Evolutionary conservation across 2,797 vertebrate genomes (phyloP).

Genomic region (Chrosomus eos): DNA sequence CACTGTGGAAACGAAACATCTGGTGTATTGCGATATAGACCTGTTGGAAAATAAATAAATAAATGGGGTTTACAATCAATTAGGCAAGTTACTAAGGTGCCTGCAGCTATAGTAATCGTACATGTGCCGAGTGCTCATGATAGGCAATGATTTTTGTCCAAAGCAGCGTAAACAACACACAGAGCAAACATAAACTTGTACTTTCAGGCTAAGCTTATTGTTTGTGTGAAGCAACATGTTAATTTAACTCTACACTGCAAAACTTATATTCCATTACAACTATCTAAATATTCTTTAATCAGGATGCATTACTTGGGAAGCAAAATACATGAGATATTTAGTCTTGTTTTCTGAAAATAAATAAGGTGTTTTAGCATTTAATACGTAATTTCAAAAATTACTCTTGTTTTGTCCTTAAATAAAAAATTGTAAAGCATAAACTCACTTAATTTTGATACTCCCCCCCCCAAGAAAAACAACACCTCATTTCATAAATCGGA

Average conservation of each 20-base stretch:
- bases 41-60: conserved; percentile 49
- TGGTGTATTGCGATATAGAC: conserved; percentile 57
- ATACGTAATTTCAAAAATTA: too few relatives aligned
- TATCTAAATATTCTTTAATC: not conserved
- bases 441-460: too few relatives aligned
- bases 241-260: not conserved
- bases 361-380: too few relatives aligned
- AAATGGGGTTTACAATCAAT: conserved; percentile 57
- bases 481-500: too few relatives aligned
- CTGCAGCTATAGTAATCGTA: conserved; percentile 34
- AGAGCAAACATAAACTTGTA: not conserved
- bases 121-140: conserved; percentile 9
- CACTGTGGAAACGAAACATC: conserved; percentile 57
- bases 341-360: too few relatives aligned
- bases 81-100: conserved; percentile 51
- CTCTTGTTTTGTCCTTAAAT: not conserved
- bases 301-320: not conserved
- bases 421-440: too few relatives aligned
- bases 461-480: too few relatives aligned
- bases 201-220: not conserved
- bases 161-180: conserved; percentile 14
- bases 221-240: not conserved
- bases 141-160: not conserved
- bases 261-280: not conserved
- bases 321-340: not conserved